These are phyloP conservation scores for Cotesia vestalis DNA, from an alignment of 1,140 invertebrate species.

Conservation along the genomic window DNA sequence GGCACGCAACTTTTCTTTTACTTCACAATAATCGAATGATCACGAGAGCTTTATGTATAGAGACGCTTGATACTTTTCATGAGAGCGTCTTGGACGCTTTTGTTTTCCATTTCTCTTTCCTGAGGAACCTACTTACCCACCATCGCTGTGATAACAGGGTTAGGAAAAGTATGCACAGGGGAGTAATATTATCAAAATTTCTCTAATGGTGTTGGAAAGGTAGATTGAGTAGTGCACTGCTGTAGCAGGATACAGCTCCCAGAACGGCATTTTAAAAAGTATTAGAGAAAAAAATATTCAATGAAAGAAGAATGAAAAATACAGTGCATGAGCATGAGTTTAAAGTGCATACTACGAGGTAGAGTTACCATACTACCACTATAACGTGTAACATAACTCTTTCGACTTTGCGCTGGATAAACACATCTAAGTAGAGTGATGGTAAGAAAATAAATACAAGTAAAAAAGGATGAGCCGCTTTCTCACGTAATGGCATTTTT, in stretches of 20 bases:
- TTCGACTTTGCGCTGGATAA: conserved; percentile 12
- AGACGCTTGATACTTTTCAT: conserved; percentile 26
- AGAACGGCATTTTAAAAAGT: not conserved
- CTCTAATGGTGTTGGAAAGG: conserved; percentile 15
- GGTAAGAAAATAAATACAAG: conserved; percentile 13
- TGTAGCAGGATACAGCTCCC: not conserved
- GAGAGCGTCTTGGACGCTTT: conserved; percentile 12
- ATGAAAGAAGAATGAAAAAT: conserved; percentile 11
- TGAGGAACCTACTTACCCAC: conserved; percentile 34
- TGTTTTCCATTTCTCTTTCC: not conserved
- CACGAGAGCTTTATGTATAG: not conserved
- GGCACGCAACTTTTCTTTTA: conserved; percentile 29
- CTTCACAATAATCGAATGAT: conserved; percentile 33
- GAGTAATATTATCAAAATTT: conserved; percentile 42
- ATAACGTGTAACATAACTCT: conserved; percentile 43
- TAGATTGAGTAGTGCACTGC: no score
- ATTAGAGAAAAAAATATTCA: not conserved
- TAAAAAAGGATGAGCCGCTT: conserved; percentile 29
- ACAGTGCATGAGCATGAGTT: conserved; percentile 27
- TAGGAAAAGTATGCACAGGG: not conserved
- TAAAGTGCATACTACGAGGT: conserved; percentile 39
- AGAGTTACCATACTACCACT: conserved; percentile 39
- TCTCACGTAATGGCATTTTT: conserved; percentile 31
- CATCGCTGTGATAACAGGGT: not conserved
- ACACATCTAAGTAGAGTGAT: conserved; percentile 4